A percentile compares a stretch with the other conserved stretches of the same genome.
These are phyloP conservation scores for Osmoderma eremita DNA, from an alignment of 2,888 invertebrate species.

Conservation along the genomic window DNA sequence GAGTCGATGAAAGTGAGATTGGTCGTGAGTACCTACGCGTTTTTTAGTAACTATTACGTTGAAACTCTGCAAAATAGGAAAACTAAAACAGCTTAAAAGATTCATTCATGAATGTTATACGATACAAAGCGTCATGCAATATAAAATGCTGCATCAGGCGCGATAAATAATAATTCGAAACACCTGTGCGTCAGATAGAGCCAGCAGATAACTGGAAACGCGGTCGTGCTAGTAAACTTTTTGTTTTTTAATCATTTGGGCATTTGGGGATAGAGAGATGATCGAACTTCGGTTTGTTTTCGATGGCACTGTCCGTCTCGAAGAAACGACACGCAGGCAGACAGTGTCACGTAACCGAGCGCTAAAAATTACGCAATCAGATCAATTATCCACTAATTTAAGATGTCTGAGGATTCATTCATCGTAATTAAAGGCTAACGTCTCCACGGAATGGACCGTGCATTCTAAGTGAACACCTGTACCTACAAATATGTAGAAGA, in stretches of 20 bases:
- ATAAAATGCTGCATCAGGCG: conserved; percentile 11
- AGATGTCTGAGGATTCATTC: conserved; percentile 32
- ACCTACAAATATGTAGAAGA: background rate
- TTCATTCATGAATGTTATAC: conserved; percentile 24
- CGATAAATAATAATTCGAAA: conserved; percentile 23
- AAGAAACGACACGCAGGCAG: background rate
- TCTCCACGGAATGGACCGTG: too few relatives aligned
- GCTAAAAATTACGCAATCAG: conserved; percentile 36
- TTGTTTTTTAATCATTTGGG: conserved; percentile 23
- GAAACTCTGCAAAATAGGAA: conserved; percentile 7
- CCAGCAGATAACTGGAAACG: conserved; percentile 23
- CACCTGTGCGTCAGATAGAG: conserved; percentile 32
- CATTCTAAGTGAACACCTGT: conserved; percentile 30
- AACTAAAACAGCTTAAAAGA: conserved; percentile 5
- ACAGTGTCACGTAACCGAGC: background rate
- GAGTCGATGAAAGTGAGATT: too few relatives aligned
- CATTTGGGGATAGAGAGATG: background rate
- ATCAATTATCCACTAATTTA: conserved; percentile 37
- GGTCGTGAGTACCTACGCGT: too few relatives aligned
- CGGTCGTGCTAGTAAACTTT: background rate
- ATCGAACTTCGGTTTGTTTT: conserved; percentile 15
- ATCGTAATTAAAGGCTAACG: conserved; percentile 37
- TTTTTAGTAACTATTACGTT: too few relatives aligned
- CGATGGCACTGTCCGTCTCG: background rate
- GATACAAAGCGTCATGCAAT: conserved; percentile 3